These are phyloP conservation scores for Phataginus tetradactyla DNA, from an alignment of 2,797 vertebrate genomes.

Conservation along the genomic window DNA sequence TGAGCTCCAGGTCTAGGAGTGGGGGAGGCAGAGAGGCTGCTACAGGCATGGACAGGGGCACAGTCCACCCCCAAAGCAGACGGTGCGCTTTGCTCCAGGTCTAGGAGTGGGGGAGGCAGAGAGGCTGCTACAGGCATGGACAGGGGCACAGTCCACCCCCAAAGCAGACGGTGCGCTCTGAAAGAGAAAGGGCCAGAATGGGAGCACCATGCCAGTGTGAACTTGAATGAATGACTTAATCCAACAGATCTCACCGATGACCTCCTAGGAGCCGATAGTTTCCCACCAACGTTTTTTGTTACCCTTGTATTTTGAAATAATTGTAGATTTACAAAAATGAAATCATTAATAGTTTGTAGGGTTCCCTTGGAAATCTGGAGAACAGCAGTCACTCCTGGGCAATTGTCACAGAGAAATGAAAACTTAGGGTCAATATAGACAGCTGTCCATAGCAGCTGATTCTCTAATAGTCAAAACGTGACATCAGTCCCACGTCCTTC, in stretches of 20 bases:
- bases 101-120: not conserved
- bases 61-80: not conserved
- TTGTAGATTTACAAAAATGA: not conserved
- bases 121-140: too few relatives aligned
- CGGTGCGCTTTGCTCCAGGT: not conserved
- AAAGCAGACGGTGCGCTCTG: accelerated
- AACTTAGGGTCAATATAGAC: not conserved
- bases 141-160: not conserved
- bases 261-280: not conserved
- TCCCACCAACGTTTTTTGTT: not conserved
- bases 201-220: not conserved
- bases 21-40: accelerated
- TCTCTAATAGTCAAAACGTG: too few relatives aligned
- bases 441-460: not conserved
- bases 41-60: too few relatives aligned
- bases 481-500: not conserved
- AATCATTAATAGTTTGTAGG: not conserved
- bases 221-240: not conserved
- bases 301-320: not conserved
- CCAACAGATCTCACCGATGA: not conserved
- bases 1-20: not conserved
- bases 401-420: not conserved
- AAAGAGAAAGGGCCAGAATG: not conserved
- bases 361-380: not conserved
- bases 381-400: not conserved